Percentiles rank a stretch among this genome's conserved stretches.
These are phyloP conservation scores for Sandelia bainsii DNA, from an alignment of 2,797 vertebrate species.

Conservation along the genomic window DNA sequence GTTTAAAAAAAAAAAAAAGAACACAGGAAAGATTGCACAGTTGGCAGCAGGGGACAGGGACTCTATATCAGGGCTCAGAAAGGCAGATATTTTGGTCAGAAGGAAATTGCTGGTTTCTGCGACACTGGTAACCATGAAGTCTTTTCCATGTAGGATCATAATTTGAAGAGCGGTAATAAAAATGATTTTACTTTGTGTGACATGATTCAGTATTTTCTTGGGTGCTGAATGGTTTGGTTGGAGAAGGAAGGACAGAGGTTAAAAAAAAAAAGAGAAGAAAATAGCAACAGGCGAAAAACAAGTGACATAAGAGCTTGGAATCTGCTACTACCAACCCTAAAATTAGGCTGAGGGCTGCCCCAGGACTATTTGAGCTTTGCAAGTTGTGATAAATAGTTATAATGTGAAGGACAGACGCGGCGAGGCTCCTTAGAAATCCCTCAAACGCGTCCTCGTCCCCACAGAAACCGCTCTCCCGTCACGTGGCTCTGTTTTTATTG, in stretches of 20 bases:
- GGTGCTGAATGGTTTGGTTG: slow-evolving; percentile 58
- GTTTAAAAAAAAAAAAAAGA: slow-evolving; percentile 25
- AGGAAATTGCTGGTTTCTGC: slow-evolving; percentile 64
- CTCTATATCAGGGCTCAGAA: slow-evolving; percentile 53
- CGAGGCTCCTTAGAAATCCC: slow-evolving; percentile 71
- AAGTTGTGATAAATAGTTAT: slow-evolving; percentile 74
- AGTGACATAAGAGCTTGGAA: slow-evolving; percentile 81
- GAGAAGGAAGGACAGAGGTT: slow-evolving; percentile 15
- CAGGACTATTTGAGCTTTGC: slow-evolving; percentile 63
- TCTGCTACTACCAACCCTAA: slow-evolving; percentile 82
- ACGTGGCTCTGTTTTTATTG: slow-evolving; percentile 68
- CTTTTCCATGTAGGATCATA: slow-evolving; percentile 49
- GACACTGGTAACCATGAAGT: slow-evolving; percentile 53
- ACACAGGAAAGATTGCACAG: slow-evolving; percentile 63
- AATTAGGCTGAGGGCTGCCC: slow-evolving; percentile 76
- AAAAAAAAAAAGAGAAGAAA: slow-evolving; percentile 25
- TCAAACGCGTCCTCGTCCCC: slow-evolving; percentile 65
- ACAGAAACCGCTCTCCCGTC: slow-evolving; percentile 69
- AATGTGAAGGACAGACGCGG: slow-evolving; percentile 74
- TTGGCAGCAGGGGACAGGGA: slow-evolving; percentile 47
- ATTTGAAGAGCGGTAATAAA: slow-evolving; percentile 47
- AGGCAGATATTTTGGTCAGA: slow-evolving; percentile 65
- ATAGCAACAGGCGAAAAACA: slow-evolving; percentile 76
- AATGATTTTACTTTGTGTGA: slow-evolving; percentile 43
- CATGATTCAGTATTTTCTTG: slow-evolving; percentile 54